Conservation (phyloP, 1,140 invertebrate genomes). For the Spodoptera frugiperda region DNA sequence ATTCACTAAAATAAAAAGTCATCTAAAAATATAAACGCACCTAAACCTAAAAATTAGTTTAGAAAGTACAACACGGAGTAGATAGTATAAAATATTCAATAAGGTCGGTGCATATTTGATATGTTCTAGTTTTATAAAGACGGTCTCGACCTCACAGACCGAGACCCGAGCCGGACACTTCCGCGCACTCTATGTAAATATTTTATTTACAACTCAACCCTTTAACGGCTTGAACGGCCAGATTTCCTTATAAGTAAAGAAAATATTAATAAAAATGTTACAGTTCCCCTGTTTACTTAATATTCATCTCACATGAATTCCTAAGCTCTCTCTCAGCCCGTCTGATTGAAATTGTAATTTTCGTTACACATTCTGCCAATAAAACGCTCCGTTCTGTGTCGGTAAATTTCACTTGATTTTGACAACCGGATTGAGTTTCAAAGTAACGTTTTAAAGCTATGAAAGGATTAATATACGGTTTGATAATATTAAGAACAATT, state of each 20-base stretch:
- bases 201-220: conserved; percentile 63
- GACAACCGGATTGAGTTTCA: conserved; percentile 12
- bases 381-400: conserved; percentile 1
- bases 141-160: conserved; percentile 43
- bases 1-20: no score
- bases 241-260: conserved; percentile 53
- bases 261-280: conserved; percentile 50
- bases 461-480: conserved; percentile 25
- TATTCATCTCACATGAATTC: conserved; percentile 37
- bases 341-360: conserved; percentile 25
- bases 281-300: conserved; percentile 4
- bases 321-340: conserved; percentile 8
- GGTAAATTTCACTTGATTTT: conserved; percentile 23
- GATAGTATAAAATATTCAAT: background rate
- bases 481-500: background rate
- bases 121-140: conserved; percentile 52
- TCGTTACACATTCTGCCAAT: background rate
- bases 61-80: no score
- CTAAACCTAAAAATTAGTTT: no score
- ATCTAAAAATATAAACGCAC: no score
- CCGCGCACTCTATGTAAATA: conserved; percentile 64
- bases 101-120: conserved; percentile 21
- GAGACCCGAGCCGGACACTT: conserved; percentile 9
- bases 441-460: conserved; percentile 15
- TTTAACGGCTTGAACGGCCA: conserved; percentile 54